phyloP scores from a whole-genome alignment of 2,888 invertebrate species.

The Drosophila tripunctata region DNA sequence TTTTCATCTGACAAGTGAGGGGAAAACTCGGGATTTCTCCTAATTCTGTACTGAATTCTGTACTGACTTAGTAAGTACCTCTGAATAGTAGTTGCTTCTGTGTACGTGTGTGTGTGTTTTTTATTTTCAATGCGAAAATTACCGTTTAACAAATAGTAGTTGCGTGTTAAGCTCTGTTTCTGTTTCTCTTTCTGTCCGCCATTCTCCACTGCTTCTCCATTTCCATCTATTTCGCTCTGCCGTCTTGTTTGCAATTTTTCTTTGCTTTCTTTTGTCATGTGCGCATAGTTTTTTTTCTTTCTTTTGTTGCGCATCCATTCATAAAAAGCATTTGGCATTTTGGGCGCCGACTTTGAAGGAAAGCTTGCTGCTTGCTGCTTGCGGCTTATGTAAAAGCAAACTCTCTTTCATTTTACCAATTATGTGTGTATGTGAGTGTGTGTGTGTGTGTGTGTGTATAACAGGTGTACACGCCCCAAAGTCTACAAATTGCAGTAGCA shows the following conservation, averaged over 20 bases:
- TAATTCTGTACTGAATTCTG: too few relatives aligned
- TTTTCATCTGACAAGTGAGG: too few relatives aligned
- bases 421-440: conserved; percentile 14
- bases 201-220: conserved; percentile 7
- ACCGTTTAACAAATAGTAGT: conserved; percentile 53
- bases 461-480: conserved; percentile 56
- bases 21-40: too few relatives aligned
- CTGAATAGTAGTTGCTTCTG: conserved; percentile 4
- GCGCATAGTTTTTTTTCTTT: conserved; percentile 55
- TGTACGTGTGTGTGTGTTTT: conserved; percentile 22
- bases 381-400: conserved; percentile 65
- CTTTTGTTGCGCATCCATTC: conserved; percentile 66
- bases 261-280: conserved; percentile 43
- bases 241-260: conserved; percentile 1
- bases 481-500: conserved; percentile 25
- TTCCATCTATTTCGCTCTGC: neutral
- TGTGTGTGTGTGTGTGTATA: conserved; percentile 31
- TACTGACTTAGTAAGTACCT: too few relatives aligned
- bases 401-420: conserved; percentile 70
- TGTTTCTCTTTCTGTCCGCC: too few relatives aligned
- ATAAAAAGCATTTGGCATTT: conserved; percentile 66
- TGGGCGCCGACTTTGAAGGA: conserved; percentile 28
- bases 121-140: conserved; percentile 60
- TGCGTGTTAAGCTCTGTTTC: neutral
- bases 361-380: conserved; percentile 55